phyloP scores from a whole-genome alignment of 2,888 invertebrate genomes.

The Chymomyza fuscimana region DNA sequence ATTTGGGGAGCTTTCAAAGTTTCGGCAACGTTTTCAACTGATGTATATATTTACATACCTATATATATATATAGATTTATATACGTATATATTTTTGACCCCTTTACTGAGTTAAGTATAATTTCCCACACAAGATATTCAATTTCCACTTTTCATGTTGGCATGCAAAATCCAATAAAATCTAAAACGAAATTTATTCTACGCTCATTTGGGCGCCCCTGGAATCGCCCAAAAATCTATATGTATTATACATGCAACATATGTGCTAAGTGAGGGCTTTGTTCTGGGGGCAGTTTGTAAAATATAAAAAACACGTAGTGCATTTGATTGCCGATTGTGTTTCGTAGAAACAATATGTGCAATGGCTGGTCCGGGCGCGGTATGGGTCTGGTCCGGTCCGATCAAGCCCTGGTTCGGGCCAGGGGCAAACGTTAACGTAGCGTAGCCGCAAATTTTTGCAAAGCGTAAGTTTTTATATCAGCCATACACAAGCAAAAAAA shows the following conservation, averaged over 20 bases:
- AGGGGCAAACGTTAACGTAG: conserved; percentile 42
- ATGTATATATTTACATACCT: too few species aligned
- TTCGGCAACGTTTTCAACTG: too few species aligned
- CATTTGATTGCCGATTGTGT: conserved; percentile 50
- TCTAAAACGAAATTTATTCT: not conserved
- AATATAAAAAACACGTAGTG: conserved; percentile 51
- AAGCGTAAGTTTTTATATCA: conserved; percentile 1
- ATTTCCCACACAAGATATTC: not conserved
- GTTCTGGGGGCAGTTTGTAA: not conserved
- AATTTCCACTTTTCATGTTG: not conserved
- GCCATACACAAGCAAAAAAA: conserved; percentile 7
- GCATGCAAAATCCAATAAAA: not conserved
- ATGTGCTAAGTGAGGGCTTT: not conserved
- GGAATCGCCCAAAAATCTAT: not conserved
- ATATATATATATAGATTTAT: not conserved
- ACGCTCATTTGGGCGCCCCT: not conserved
- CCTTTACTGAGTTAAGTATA: not conserved
- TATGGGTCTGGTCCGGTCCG: conserved; percentile 5
- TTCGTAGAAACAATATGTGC: conserved; percentile 25
- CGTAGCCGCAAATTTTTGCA: conserved; percentile 17
- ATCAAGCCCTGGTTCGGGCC: conserved; percentile 16
- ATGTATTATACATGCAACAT: not conserved
- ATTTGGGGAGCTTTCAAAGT: too few species aligned
- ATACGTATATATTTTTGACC: too few species aligned
- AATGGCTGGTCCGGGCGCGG: not conserved